Percentiles rank a stretch among this genome's conserved stretches.
phyloP scores from a whole-genome alignment of 1,140 invertebrate species.

The Colletes latitarsis region DNA sequence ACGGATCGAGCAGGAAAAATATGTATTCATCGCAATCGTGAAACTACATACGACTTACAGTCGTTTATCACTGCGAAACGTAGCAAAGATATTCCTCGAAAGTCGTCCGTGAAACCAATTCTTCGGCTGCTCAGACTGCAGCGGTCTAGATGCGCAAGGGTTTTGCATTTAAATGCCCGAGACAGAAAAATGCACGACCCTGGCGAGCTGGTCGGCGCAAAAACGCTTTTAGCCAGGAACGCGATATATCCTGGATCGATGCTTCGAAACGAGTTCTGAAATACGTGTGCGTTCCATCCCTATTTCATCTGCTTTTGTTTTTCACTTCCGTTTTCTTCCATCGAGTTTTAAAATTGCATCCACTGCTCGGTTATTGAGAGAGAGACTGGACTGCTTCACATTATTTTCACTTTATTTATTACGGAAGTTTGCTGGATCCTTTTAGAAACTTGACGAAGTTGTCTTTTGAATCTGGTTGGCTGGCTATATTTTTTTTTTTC shows the following conservation, averaged over 20 bases:
- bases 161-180: conserved; percentile 32
- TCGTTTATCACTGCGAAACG: conserved; percentile 19
- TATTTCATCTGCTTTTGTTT: not conserved
- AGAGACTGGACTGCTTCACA: no score
- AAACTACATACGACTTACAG: not conserved
- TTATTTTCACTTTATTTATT: no score
- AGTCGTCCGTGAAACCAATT: conserved; percentile 4
- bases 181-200: conserved; percentile 17
- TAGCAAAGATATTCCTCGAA: conserved; percentile 6
- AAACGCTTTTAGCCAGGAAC: not conserved
- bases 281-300: not conserved
- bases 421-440: no score
- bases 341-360: no score
- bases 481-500: no score
- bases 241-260: not conserved
- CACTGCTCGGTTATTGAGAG: no score
- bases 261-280: not conserved
- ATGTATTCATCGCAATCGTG: conserved; percentile 11
- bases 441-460: no score
- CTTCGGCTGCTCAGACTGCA: not conserved
- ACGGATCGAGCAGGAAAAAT: not conserved
- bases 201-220: not conserved
- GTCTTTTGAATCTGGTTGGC: no score
- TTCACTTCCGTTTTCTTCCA: not conserved
- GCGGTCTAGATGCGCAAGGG: not conserved